phyloP scores from a whole-genome alignment of 30 jellyfish, hydroid and myxozoan genomes.

The Turritopsis dohrnii region DNA sequence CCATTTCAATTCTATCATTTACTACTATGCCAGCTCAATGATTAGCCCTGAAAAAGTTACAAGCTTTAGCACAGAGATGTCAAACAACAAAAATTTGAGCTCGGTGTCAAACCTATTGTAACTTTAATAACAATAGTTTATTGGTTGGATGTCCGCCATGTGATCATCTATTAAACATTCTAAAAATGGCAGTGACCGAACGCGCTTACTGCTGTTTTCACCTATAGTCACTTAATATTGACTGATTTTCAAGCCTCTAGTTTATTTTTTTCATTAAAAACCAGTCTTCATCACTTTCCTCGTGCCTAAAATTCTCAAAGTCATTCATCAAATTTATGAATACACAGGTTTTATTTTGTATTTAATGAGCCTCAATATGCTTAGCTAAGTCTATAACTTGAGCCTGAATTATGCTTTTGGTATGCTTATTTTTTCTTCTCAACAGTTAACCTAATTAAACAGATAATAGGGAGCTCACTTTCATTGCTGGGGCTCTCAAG shows the following conservation, averaged over 20 bases:
- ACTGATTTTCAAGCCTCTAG: neutral
- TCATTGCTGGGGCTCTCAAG: neutral
- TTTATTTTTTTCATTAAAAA: neutral
- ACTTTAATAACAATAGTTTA: neutral
- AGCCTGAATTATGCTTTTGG: neutral
- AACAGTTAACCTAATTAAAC: neutral
- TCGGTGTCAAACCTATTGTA: neutral
- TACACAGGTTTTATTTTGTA: neutral
- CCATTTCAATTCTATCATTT: neutral
- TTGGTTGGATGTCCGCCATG: neutral
- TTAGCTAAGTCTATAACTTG: too few relatives aligned
- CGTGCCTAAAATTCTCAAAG: neutral
- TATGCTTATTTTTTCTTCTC: neutral
- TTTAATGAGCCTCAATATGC: too few relatives aligned
- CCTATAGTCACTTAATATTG: neutral
- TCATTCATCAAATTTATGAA: neutral
- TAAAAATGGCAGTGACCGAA: neutral
- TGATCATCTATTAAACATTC: neutral
- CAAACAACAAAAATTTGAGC: neutral
- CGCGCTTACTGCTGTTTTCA: neutral
- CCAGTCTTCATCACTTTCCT: neutral
- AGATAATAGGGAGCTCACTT: neutral
- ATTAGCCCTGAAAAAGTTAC: neutral
- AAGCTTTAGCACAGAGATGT: neutral
- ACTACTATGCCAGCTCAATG: neutral